Base-by-base conservation (phyloP, 2,888 invertebrate species). In the Folsomia candida region DNA sequence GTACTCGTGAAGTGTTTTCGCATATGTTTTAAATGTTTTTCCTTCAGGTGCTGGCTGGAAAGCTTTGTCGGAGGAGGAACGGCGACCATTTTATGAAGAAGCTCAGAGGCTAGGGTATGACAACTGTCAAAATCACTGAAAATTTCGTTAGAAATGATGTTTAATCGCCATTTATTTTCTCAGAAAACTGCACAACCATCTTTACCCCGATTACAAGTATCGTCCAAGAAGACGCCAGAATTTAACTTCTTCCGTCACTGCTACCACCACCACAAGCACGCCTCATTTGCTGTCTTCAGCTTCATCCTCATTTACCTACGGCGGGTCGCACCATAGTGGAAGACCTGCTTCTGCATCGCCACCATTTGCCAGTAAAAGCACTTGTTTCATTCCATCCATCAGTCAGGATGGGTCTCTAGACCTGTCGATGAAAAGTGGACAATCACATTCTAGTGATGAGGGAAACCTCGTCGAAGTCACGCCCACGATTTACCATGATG, bases 41-140 rank as follows among this genome's bases (percentile, higher is more conserved):
- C n/a, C n/a, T n/a, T n/a, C n/a, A n/a, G n/a, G n/a, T 2, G 70
- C 71, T 25, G 71, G 66, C n/a, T 75, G 75, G 75, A 75, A 75
- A 28, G 65, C 69, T n/a, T 66, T 75, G 54, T 51, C 69, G 14
- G 58, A 70, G 6, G 51, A 67, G 0, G 69, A 75, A 47, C 72
- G 73, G 51, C 67, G 70, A 37, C 29, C 71, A 24, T 75, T 70
- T 47, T 75, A 70, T 63, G 72, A 75, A 59, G 75, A 75, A 68
- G 75, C 75, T 9, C 72, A 71, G 37, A 64, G 70, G 27, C 37
- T 75, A 14, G 72, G 73, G 75, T 75, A 67, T 26, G 58, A 25
- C 22, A 4, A 61, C 1, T 47, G 29, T 20, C 29, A 63, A 11
- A 29, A 20, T 24, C 6, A 60, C n/a, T 60, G 18, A 24, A n/a